Conservation (phyloP, 1,140 invertebrate genomes). For the Neelides sp. region DNA sequence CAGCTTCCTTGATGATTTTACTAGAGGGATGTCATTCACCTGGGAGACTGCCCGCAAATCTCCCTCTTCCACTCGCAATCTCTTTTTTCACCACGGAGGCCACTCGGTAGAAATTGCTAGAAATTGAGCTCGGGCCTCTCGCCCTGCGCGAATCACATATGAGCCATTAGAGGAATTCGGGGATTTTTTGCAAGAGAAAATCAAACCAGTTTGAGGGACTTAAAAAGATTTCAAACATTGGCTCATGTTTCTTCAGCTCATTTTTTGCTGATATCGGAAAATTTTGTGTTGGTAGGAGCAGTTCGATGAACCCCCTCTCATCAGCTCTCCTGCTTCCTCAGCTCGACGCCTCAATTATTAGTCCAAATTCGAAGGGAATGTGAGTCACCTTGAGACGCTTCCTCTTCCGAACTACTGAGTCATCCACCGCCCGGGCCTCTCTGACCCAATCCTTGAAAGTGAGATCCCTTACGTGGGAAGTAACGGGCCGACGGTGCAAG, state of each 20-base stretch:
- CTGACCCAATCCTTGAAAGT: constrained; percentile 1
- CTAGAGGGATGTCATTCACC: no score
- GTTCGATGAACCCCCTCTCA: constrained; percentile 20
- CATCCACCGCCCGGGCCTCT: not conserved
- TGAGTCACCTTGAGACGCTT: not conserved
- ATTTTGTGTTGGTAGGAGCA: constrained; percentile 22
- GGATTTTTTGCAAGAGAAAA: constrained; percentile 11
- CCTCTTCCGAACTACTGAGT: not conserved
- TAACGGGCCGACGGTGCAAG: not conserved
- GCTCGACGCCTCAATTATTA: not conserved
- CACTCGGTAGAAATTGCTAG: no score
- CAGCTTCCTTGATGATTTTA: no score
- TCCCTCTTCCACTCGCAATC: no score
- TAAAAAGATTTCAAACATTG: constrained; percentile 20
- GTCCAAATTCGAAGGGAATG: not conserved
- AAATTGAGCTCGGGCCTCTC: no score
- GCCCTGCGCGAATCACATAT: no score
- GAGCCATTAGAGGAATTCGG: constrained; percentile 20
- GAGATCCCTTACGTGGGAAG: constrained; percentile 5
- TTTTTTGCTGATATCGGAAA: constrained; percentile 28
- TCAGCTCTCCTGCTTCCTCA: not conserved
- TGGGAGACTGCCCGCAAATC: no score
- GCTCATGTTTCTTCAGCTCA: constrained; percentile 14
- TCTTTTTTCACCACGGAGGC: no score
- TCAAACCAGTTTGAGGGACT: constrained; percentile 23